Evolutionary conservation across 2,797 vertebrate species (phyloP).

Genomic region (Pseudochirops cupreus): DNA sequence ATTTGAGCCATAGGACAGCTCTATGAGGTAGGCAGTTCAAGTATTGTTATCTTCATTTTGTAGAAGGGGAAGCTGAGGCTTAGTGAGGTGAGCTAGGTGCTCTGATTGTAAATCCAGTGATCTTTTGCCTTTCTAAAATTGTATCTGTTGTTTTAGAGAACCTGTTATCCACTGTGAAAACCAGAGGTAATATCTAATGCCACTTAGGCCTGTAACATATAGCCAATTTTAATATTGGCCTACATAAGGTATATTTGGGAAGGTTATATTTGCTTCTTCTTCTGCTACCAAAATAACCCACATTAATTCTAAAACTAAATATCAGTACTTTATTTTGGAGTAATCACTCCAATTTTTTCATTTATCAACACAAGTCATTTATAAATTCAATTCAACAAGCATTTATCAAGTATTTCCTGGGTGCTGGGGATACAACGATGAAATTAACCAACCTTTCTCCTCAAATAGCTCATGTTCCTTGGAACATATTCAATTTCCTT

Average conservation of each 20-base stretch:
- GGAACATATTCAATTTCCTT: not conserved
- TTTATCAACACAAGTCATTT: not conserved
- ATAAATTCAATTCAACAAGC: not conserved
- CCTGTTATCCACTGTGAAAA: not conserved
- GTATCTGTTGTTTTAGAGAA: not conserved
- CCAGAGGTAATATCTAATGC: not conserved
- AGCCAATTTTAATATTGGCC: not conserved
- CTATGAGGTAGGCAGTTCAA: not conserved
- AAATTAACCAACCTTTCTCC: not conserved
- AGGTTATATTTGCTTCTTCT: not conserved
- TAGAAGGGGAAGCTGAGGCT: not conserved
- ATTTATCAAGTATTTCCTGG: not conserved
- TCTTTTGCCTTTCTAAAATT: not conserved
- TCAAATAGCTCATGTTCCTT: not conserved
- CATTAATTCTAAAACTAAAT: not conserved
- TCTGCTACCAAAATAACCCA: not conserved
- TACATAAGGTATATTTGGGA: not conserved
- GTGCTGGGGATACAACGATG: not conserved
- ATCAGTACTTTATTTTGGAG: not conserved
- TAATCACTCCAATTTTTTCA: not conserved
- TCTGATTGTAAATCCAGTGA: not conserved
- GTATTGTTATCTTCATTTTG: not conserved
- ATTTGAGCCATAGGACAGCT: not conserved
- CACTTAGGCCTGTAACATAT: not conserved
- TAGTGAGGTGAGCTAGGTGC: not conserved